phyloP scores from a whole-genome alignment of 2,888 invertebrate genomes.

The Iselma pallidipennis region DNA sequence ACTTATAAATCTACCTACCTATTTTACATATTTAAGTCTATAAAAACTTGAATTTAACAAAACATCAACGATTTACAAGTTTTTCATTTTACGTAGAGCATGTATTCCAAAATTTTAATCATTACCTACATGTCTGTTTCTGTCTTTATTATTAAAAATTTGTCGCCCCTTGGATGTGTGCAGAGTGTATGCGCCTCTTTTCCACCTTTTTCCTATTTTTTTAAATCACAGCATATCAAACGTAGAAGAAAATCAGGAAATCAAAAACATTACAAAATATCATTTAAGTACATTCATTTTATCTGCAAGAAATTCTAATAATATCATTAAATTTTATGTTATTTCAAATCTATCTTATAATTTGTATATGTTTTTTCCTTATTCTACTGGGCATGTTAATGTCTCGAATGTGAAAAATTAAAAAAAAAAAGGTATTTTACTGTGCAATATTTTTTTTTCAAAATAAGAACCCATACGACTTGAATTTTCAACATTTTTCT shows the following conservation, averaged over 20 bases:
- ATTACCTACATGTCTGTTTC: constrained; percentile 25
- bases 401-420: neutral
- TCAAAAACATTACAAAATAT: constrained; percentile 10
- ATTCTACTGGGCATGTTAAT: constrained; percentile 15
- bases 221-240: constrained; percentile 5
- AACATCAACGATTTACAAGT: no score
- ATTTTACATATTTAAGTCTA: no score
- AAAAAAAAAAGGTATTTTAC: neutral
- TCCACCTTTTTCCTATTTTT: constrained; percentile 7
- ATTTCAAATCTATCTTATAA: no score
- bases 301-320: neutral
- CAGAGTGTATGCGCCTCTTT: constrained; percentile 31
- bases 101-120: neutral
- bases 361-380: neutral
- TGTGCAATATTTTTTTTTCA: no score
- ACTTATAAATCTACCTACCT: no score
- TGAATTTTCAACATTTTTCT: no score
- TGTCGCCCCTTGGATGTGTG: constrained; percentile 30
- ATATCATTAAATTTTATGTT: neutral
- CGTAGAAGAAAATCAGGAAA: neutral
- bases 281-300: neutral
- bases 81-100: neutral
- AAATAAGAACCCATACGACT: neutral
- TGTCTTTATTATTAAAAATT: constrained; percentile 23
- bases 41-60: no score